These are phyloP conservation scores for Oreochromis aureus DNA, from an alignment of 2,113 vertebrate genomes.

Conservation along the genomic window DNA sequence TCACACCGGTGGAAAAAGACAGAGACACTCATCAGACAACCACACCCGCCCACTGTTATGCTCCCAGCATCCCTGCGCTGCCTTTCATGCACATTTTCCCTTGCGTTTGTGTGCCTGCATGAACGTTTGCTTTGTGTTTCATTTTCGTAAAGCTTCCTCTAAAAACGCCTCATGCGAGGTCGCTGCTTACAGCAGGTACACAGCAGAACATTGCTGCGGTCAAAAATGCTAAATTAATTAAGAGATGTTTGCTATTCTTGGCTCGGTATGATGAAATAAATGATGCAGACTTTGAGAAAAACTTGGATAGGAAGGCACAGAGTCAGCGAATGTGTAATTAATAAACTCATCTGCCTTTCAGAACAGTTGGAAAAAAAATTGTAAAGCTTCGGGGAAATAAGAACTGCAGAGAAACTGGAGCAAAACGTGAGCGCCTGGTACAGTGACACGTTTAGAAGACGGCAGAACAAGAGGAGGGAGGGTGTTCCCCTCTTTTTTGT, in stretches of 20 bases:
- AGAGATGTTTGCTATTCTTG: constrained; percentile 25
- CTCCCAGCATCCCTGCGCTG: constrained; percentile 29
- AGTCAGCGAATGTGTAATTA: constrained; percentile 50
- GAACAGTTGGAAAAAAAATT: neutral
- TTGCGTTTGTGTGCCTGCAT: neutral
- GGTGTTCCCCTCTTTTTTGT: neutral
- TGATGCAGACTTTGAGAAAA: constrained; percentile 35
- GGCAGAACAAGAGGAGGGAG: neutral
- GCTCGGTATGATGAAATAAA: constrained; percentile 16
- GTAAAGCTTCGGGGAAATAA: constrained; percentile 15
- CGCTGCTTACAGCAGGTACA: neutral
- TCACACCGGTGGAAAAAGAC: constrained; percentile 41
- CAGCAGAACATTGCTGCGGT: neutral
- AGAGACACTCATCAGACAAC: constrained; percentile 44
- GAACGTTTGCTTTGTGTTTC: neutral
- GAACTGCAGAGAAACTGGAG: constrained; percentile 29
- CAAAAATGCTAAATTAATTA: neutral
- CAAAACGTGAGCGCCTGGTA: constrained; percentile 36
- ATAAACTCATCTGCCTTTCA: constrained; percentile 32
- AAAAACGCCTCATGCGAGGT: neutral
- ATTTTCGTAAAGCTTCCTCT: neutral
- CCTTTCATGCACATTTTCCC: neutral
- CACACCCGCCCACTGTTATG: constrained; percentile 40
- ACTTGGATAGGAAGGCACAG: neutral
- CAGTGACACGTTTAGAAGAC: constrained; percentile 30